Percentiles rank a stretch among this genome's conserved stretches.
phyloP scores from a whole-genome alignment of 2,888 invertebrate species.

The Trichacis sp. region DNA sequence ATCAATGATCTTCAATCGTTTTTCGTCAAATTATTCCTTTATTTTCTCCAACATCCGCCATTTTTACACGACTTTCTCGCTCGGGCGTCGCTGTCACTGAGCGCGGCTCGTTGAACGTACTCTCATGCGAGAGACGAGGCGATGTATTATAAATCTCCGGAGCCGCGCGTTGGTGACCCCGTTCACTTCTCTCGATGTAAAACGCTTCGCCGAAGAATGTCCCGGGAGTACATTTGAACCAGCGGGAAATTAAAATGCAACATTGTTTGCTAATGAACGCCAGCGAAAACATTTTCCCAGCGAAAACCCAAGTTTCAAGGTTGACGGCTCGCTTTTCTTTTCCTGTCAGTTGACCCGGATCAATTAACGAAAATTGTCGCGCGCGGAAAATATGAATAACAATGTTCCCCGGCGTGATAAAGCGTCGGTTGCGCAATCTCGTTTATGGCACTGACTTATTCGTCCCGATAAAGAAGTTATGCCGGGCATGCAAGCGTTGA shows the following conservation, averaged over 20 bases:
- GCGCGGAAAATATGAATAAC: too few species aligned
- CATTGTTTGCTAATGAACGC: constrained; percentile 5
- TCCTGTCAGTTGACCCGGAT: background rate
- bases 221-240: constrained; percentile 13
- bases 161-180: constrained; percentile 28
- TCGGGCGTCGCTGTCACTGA: constrained; percentile 43
- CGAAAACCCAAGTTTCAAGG: background rate
- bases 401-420: too few species aligned
- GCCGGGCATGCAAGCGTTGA: background rate
- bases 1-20: too few species aligned
- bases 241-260: constrained; percentile 31
- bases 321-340: background rate
- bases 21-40: too few species aligned
- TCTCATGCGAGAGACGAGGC: constrained; percentile 34
- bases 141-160: constrained; percentile 34
- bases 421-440: background rate
- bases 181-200: constrained; percentile 25
- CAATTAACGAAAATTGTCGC: background rate
- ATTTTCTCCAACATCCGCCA: constrained; percentile 11
- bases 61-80: constrained; percentile 35
- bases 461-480: constrained; percentile 2
- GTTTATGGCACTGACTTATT: background rate
- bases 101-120: constrained; percentile 19
- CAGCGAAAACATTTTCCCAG: background rate
- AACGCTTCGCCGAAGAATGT: constrained; percentile 26